A percentile compares a stretch with the other conserved stretches of the same genome.
Conservation (phyloP, 1,140 invertebrate genomes). For the Macrobrachium rosenbergii region DNA sequence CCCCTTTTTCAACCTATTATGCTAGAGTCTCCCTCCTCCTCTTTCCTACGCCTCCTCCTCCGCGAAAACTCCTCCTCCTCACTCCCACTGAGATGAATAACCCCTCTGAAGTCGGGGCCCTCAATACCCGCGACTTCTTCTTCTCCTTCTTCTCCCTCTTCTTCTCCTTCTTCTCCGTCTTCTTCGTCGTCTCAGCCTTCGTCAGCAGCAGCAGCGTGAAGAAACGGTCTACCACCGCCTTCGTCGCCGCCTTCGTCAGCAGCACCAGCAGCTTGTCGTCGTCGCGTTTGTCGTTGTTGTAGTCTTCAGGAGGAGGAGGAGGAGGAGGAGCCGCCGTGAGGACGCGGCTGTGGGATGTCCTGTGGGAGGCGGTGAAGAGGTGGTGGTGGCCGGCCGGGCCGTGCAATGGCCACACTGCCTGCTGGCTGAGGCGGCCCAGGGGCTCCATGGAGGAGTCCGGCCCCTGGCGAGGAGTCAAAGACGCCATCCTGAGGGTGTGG, state of each 20-base stretch:
- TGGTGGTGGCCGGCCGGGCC: slow-evolving; percentile 8
- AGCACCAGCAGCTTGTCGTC: background rate
- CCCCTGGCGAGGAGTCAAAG: slow-evolving; percentile 49
- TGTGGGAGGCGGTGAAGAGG: slow-evolving; percentile 25
- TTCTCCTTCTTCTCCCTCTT: background rate
- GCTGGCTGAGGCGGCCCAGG: slow-evolving; percentile 44
- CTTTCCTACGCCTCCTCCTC: background rate
- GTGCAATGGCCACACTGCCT: slow-evolving; percentile 41
- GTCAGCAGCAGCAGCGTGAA: too few species aligned
- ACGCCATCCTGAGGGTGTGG: slow-evolving; percentile 55
- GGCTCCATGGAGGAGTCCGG: slow-evolving; percentile 44
- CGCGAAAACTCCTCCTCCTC: background rate
- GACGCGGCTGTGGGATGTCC: slow-evolving; percentile 1
- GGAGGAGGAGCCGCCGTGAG: background rate
- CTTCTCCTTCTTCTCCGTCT: too few species aligned
- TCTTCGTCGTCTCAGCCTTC: too few species aligned
- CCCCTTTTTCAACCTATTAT: too few species aligned
- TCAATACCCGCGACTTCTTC: background rate
- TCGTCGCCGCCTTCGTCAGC: background rate
- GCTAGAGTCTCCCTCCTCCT: background rate
- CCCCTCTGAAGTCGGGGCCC: background rate
- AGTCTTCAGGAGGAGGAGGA: too few species aligned
- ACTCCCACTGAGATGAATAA: too few species aligned
- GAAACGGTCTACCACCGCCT: background rate
- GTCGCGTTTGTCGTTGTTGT: background rate